Base-by-base conservation (phyloP, 1,140 invertebrate genomes). In the Drosophila ironensis region DNA sequence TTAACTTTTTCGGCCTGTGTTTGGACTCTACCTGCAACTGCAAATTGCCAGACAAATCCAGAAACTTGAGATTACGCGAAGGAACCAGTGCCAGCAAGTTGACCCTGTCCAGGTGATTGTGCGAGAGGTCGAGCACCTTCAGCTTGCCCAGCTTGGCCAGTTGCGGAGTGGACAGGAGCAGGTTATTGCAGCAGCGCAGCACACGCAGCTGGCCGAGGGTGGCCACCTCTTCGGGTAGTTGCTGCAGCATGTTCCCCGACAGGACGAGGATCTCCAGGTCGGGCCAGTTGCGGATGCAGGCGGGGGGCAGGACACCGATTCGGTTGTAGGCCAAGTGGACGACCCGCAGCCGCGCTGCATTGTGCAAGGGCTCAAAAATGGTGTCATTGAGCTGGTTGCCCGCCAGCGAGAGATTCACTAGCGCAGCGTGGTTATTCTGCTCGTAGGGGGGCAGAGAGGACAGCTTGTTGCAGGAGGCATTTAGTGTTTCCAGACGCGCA, bases 31-130 rank as follows among this genome's bases (percentile, higher is more conserved):
- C 66, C 90, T 95, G 94, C 4, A 96, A 89, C 73, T 95, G 93
- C 12, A 93, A 91, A 77, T 97, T 97, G 47, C 95, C 96, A 0
- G 95, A 96, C 75, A 97, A 93, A 80, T 97, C 96, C 27, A 97
- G 90, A 88, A 96, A 96, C 81, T 96, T 95, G 6, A 97, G 91
- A 86, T 96, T 95, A 33, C 95, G 94, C 2, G 74, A 66, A 14
- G 95, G 94, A 22, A 96, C 94, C 17, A 97, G 78, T 1, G 93
- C 91, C 28, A 93, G 92, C 52, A 97, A 90, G 90, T 96, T 95
- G 35, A 97, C 92, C 48, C 93, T 92, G 80, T 96, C 95, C 33
- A 97, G 88, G 88, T 96, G 94, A 89, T 97, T 97, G 74, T 97
- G 95, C 0, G 96, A 95, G 51, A 97, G 91, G 91, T 97, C 96